A percentile compares a stretch with the other conserved stretches of the same genome.
These are phyloP conservation scores for Clostera curtula DNA, from an alignment of 2,888 invertebrate species.

Conservation along the genomic window DNA sequence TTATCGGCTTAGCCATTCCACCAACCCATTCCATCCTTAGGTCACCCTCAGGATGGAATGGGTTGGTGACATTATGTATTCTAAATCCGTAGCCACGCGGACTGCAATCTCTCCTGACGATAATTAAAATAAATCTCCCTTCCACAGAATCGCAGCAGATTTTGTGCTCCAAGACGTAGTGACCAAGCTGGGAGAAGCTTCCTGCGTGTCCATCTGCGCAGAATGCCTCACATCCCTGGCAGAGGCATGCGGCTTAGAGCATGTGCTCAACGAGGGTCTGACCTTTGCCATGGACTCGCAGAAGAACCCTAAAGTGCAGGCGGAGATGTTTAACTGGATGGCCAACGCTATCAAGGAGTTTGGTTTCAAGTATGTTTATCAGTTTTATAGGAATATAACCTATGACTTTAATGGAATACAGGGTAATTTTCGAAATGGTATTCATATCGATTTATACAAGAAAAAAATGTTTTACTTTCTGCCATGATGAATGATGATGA, in stretches of 20 bases:
- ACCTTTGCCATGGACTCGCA: conserved; percentile 85
- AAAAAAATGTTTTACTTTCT: too few species aligned
- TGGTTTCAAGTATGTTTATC: conserved; percentile 82
- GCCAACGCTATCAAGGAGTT: conserved; percentile 87
- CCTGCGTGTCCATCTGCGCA: conserved; percentile 81
- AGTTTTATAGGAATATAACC: background rate
- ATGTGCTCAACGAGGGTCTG: conserved; percentile 81
- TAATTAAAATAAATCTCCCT: background rate
- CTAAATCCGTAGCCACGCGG: too few species aligned
- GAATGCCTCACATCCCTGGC: conserved; percentile 84
- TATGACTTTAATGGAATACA: background rate
- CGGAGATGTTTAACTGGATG: conserved; percentile 89
- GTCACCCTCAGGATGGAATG: too few species aligned
- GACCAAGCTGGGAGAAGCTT: conserved; percentile 89
- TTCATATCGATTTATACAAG: too few species aligned
- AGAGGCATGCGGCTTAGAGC: conserved; percentile 85
- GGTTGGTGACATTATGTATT: too few species aligned
- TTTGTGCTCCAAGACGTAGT: conserved; percentile 86
- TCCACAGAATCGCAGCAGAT: conserved; percentile 79
- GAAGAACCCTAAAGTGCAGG: conserved; percentile 93
- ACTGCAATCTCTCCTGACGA: too few species aligned
- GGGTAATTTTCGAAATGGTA: too few species aligned
- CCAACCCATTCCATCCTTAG: too few species aligned
- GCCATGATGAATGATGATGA: too few species aligned
- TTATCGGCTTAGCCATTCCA: too few species aligned